Evolutionary conservation across 23 tunicate genomes (phyloP), one percentile per base, ranked within the genome.

Genomic region (Trididemnum nubilum): DNA sequence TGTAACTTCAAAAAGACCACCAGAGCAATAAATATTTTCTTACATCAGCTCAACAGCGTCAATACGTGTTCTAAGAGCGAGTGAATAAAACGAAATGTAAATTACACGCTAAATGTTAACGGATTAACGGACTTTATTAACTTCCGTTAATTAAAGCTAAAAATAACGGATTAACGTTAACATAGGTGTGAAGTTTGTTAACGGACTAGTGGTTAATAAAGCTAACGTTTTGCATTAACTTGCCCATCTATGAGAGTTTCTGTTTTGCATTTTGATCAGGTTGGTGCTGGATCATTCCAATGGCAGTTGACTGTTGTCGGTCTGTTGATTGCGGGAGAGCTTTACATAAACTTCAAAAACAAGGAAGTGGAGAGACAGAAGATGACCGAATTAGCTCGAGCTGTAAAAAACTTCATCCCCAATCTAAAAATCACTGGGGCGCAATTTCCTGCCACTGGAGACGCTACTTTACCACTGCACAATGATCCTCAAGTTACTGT

Each of bases 241-340:
- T 15, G 54, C n/a, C n/a, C n/a, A n/a, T n/a, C 54, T 9, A 44
- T 44, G 54, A 44, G 12, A 7, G 54, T 44, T 44, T 44, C 15
- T 44, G 9, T 44, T 9, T n/a, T n/a, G n/a, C n/a, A n/a, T n/a
- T n/a, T n/a, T n/a, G n/a, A 15, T 19, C 52, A 86, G 92, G 99
- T 95, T 9, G 99, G 99, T 21, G 69, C 99, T 19, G 92, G 92
- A 33, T 89, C 91, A 33, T 95, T 95, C 77, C 86, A 95, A 33
- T 95, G 99, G 99, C 85, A 88, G 50, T 80, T 95, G 88, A 95
- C 95, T 0, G 99, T 95, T 2, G 99, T 95, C 22, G 99, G 99
- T 12, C 39, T 95, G 4, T 78, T 95, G 12, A 95, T 95, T 34
- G 99, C 96, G 24, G 99, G 99, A 1, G 99, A 95, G 34, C 90